A percentile compares a stretch with the other conserved stretches of the same genome.
Conservation (phyloP, 2,113 vertebrate species). For the Chaetorhynchus papuensis region DNA sequence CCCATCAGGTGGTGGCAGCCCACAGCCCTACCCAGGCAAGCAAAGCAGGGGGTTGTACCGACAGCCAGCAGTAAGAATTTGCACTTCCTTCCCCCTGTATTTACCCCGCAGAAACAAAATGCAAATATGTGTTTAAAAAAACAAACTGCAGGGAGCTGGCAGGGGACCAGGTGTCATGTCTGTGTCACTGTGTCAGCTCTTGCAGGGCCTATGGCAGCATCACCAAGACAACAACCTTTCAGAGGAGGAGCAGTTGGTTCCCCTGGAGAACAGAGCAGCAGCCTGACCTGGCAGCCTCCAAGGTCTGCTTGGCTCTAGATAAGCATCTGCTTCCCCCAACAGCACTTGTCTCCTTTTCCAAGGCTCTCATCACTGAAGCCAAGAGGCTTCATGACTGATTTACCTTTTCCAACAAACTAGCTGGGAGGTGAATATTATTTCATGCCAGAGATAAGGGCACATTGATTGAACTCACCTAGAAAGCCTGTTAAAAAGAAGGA, state of each 20-base stretch:
- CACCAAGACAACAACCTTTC: neutral
- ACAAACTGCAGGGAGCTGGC: neutral
- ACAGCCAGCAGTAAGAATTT: neutral
- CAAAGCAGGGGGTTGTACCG: neutral
- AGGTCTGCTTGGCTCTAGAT: neutral
- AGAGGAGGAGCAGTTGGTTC: neutral
- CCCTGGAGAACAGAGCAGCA: neutral
- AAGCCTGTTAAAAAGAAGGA: neutral
- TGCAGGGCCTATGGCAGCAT: neutral
- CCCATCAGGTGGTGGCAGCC: neutral
- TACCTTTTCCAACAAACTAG: neutral
- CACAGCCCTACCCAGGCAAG: rapidly evolving
- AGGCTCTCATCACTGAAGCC: neutral
- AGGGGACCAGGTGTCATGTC: neutral
- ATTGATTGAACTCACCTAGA: neutral
- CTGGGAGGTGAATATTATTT: neutral
- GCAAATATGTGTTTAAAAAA: neutral
- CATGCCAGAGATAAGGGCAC: neutral
- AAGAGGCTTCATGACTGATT: neutral
- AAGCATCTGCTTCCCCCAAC: neutral
- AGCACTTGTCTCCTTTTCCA: neutral
- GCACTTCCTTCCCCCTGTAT: neutral
- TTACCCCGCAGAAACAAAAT: neutral
- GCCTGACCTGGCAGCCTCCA: neutral
- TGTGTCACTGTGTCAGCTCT: neutral